Evolutionary conservation across 2,888 invertebrate species (phyloP).

Genomic region (Thymelicus lineola): DNA sequence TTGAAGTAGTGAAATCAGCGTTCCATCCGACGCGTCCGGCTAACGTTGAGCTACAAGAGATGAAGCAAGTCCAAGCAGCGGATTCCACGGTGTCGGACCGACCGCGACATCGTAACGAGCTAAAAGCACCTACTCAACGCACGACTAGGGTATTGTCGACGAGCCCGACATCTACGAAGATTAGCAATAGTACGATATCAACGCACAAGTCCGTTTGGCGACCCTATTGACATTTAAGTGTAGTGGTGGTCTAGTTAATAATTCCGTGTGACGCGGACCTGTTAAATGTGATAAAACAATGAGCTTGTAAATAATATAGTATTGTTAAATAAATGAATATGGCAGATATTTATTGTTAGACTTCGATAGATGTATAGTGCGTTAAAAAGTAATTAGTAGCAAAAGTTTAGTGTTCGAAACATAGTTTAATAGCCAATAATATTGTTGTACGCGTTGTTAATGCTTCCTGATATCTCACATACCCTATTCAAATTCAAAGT

Average conservation of each 20-base stretch:
- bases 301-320: constrained; percentile 79
- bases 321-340: constrained; percentile 47
- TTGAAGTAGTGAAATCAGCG: constrained; percentile 91
- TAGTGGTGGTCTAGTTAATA: constrained; percentile 53
- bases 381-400: constrained; percentile 58
- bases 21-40: constrained; percentile 88
- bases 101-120: constrained; percentile 76
- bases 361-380: constrained; percentile 61
- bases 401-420: constrained; percentile 65
- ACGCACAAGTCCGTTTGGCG: constrained; percentile 90
- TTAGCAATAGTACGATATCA: constrained; percentile 81
- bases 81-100: constrained; percentile 86
- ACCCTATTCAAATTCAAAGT: constrained; percentile 45
- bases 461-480: constrained; percentile 59
- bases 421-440: constrained; percentile 49
- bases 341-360: constrained; percentile 56
- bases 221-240: constrained; percentile 86
- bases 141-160: constrained; percentile 73
- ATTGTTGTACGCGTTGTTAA: constrained; percentile 73
- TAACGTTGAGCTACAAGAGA: constrained; percentile 83
- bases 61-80: constrained; percentile 83
- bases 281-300: constrained; percentile 82
- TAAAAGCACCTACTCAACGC: constrained; percentile 86
- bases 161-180: constrained; percentile 85
- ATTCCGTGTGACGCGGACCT: constrained; percentile 57